Evolutionary conservation across 2,113 vertebrate species (phyloP).

Genomic region (Toxostoma redivivum): DNA sequence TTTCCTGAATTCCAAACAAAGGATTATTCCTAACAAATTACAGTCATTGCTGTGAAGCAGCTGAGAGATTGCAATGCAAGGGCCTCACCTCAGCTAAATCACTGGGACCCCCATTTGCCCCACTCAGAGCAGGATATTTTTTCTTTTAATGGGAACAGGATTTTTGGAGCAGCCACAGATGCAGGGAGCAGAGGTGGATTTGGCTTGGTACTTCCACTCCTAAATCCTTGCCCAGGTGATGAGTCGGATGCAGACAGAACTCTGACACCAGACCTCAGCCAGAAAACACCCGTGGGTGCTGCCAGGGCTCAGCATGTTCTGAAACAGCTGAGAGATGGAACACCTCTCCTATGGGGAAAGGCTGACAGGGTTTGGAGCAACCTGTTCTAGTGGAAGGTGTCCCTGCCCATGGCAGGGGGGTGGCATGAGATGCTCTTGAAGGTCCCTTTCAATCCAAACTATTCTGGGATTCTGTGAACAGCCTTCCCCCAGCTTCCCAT

Average conservation of each 20-base stretch:
- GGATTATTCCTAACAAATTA: neutral
- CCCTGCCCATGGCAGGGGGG: neutral
- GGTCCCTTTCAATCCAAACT: neutral
- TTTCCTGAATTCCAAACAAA: neutral
- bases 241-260: rapidly evolving
- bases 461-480: neutral
- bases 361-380: neutral
- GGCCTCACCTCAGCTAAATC: neutral
- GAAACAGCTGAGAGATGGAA: neutral
- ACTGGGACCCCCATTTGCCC: neutral
- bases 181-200: neutral
- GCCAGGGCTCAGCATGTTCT: neutral
- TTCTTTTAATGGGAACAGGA: neutral
- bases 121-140: neutral
- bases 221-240: neutral
- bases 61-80: neutral
- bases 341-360: neutral
- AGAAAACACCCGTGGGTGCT: neutral
- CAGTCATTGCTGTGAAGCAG: neutral
- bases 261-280: neutral
- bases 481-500: neutral
- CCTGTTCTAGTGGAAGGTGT: neutral
- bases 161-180: neutral
- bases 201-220: neutral
- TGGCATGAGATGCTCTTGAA: neutral